Evolutionary conservation across 2,797 vertebrate genomes (phyloP), one percentile per base, ranked within the genome.

Genomic region (Eurystomus glaucurus): DNA sequence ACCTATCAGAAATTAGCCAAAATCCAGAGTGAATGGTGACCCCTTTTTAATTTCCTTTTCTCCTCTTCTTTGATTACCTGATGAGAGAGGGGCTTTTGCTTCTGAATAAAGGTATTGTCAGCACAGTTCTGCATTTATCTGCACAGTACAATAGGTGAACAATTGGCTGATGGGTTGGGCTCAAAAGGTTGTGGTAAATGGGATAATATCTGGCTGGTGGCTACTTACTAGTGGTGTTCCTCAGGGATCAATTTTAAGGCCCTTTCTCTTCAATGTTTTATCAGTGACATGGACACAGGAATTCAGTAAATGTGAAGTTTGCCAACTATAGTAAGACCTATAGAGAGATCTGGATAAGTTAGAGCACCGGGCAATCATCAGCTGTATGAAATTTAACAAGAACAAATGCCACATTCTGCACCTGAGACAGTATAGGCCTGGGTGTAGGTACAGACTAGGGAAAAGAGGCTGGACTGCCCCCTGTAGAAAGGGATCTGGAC

Each of bases 401-500:
- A 54, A 31, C 10, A 51, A 60, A 52, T 29, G 8, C 6, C 39
- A 79, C 39, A 51, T 54, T 37, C 41, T 50, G 16, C n/a, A 64
- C 7, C 6, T n/a, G 21, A 20, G 55, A 76, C 7, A 20, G 8
- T 20, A 9, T 26, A 66, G 46, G 46, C 19, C 9, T 48, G 18
- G 1, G 2, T 39, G 23, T 33, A 51, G 2, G 0, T 19, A 26
- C 1, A 45, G 45, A 11, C 1, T 37, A 7, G 8, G 29, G 11
- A 60, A 22, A 83, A 41, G 31, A 55, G 18, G 13, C 21, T 78
- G 54, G 13, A 66, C 20, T 72, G 14, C 1, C 6, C 23, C 4
- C 10, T 51, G 48, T 68, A 62, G n/a, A 26, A 68, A 68, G 18
- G 12, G 29, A 54, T 31, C 13, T 46, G 45, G 11, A 5, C 4